phyloP scores from a whole-genome alignment of 64 coral and sea anemone species.

The Montipora efflorescens region DNA sequence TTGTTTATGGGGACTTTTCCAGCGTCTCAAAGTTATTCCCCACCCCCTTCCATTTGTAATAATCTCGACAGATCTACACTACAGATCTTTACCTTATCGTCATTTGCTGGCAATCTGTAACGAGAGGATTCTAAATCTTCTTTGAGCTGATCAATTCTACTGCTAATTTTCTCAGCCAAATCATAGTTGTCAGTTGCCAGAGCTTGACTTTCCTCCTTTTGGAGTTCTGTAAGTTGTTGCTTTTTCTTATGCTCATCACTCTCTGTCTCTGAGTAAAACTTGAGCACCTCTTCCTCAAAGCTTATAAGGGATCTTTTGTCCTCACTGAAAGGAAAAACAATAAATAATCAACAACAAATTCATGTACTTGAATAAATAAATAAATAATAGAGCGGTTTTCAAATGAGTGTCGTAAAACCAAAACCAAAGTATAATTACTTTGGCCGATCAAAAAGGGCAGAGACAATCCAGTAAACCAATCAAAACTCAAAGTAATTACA shows the following conservation, averaged over 20 bases:
- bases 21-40: too few relatives aligned
- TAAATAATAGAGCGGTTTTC: too few relatives aligned
- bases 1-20: too few relatives aligned
- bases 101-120: slow-evolving; percentile 53
- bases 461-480: too few relatives aligned
- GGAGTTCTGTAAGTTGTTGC: slow-evolving; percentile 30
- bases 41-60: too few relatives aligned
- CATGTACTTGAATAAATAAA: too few relatives aligned
- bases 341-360: neutral
- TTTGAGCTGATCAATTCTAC: slow-evolving; percentile 53
- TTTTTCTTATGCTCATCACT: slow-evolving; percentile 3
- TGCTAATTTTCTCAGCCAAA: slow-evolving; percentile 60
- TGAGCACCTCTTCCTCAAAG: slow-evolving; percentile 45
- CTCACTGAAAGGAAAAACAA: slow-evolving; percentile 22
- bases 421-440: too few relatives aligned
- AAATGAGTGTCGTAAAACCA: too few relatives aligned
- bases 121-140: slow-evolving; percentile 29
- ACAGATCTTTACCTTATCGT: slow-evolving; percentile 49
- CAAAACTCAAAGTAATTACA: too few relatives aligned
- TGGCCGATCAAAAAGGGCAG: too few relatives aligned
- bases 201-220: slow-evolving; percentile 48
- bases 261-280: slow-evolving; percentile 23
- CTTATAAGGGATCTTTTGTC: slow-evolving; percentile 16
- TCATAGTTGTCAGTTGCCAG: slow-evolving; percentile 76
- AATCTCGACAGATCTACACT: too few relatives aligned